Percentiles rank a stretch among this genome's conserved stretches.
These are phyloP conservation scores for Pogonus chalceus DNA, from an alignment of 1,140 invertebrate species.

Conservation along the genomic window DNA sequence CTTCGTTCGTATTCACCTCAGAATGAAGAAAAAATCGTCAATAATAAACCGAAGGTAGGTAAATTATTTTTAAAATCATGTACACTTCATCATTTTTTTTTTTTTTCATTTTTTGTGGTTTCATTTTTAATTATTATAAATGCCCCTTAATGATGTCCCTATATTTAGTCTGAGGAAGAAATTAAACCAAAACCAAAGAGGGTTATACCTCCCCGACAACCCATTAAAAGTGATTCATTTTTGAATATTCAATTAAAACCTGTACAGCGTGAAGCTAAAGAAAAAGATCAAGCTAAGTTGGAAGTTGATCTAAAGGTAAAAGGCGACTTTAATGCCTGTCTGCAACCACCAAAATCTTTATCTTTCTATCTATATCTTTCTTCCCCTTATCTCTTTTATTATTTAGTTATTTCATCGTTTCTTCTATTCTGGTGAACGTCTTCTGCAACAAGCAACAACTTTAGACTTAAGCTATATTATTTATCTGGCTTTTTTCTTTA, in stretches of 20 bases:
- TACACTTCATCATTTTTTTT: not conserved
- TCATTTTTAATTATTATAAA: conserved; percentile 22
- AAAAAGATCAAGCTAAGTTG: conserved; percentile 28
- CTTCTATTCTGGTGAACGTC: not conserved
- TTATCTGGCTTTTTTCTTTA: not conserved
- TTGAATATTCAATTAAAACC: conserved; percentile 50
- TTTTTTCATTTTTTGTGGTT: no score
- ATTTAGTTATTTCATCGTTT: conserved; percentile 2
- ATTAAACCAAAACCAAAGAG: conserved; percentile 33
- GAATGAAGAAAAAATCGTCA: conserved; percentile 23
- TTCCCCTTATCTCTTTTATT: conserved; percentile 14
- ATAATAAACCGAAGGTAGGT: conserved; percentile 26
- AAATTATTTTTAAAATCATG: not conserved
- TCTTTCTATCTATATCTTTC: conserved; percentile 15
- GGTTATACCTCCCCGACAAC: conserved; percentile 42
- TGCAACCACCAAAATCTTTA: conserved; percentile 13
- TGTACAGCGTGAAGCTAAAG: conserved; percentile 38
- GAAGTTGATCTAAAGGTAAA: conserved; percentile 33
- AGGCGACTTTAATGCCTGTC: conserved; percentile 11
- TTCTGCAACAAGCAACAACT: conserved; percentile 8
- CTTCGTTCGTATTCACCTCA: conserved; percentile 11
- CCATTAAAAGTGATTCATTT: conserved; percentile 47
- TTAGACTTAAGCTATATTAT: not conserved
- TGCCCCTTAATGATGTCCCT: conserved; percentile 18
- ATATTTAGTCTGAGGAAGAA: conserved; percentile 30